Conservation (phyloP, 2,888 invertebrate species). For the Acanthosepion pharaonis region DNA sequence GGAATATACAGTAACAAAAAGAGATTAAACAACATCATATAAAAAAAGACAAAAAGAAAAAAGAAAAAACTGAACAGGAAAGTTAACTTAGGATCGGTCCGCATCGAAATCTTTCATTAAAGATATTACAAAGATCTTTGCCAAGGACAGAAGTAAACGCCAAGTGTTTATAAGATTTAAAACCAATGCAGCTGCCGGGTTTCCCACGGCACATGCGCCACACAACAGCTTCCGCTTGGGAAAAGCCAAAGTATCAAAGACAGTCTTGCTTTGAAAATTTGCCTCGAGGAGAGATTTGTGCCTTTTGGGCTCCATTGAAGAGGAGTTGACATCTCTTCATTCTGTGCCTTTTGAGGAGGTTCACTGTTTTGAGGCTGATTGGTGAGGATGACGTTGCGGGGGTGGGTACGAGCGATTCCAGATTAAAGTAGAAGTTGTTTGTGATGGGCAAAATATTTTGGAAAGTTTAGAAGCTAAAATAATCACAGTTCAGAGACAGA, state of each 20-base stretch:
- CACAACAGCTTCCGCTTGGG: neutral
- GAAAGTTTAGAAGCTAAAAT: neutral
- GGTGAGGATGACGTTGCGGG: neutral
- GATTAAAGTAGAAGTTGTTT: neutral
- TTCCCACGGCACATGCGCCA: neutral
- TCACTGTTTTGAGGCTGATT: neutral
- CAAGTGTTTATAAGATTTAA: constrained; percentile 33
- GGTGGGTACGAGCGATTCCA: neutral
- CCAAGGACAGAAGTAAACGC: neutral
- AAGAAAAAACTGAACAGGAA: too few relatives aligned
- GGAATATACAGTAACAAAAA: too few relatives aligned
- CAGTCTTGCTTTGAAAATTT: neutral
- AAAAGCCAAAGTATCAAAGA: neutral
- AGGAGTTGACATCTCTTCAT: neutral
- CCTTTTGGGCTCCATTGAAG: neutral
- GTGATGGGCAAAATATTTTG: neutral
- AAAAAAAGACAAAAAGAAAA: too few relatives aligned
- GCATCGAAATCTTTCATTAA: too few relatives aligned
- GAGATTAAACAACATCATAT: too few relatives aligned
- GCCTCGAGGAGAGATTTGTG: neutral
- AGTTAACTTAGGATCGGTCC: too few relatives aligned
- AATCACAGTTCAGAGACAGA: neutral
- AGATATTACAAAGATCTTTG: too few relatives aligned
- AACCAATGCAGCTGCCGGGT: neutral
- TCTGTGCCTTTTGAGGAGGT: neutral